Conservation (phyloP, 2,888 invertebrate genomes). For the Clanis bilineata region DNA sequence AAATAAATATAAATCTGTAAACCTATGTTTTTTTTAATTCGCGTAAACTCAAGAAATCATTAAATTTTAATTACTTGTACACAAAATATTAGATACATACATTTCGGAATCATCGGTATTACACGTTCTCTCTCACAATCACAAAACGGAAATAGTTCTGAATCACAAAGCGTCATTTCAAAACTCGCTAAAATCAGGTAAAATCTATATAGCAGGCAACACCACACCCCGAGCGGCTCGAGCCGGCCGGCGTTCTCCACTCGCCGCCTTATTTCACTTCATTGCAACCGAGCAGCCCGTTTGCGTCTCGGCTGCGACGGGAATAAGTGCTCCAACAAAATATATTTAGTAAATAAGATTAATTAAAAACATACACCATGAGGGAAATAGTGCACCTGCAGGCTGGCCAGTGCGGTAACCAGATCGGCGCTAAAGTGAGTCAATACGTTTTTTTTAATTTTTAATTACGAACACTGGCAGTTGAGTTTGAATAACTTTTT, state of each 20-base stretch:
- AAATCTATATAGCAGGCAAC: slow-evolving; percentile 29
- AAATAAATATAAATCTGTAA: too few relatives aligned
- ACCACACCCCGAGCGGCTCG: slow-evolving; percentile 67
- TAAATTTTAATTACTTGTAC: too few relatives aligned
- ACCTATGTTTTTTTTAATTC: too few relatives aligned
- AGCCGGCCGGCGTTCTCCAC: slow-evolving; percentile 42
- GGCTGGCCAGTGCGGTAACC: slow-evolving; percentile 93
- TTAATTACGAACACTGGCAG: slow-evolving; percentile 22
- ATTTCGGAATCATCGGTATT: too few relatives aligned
- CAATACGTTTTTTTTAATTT: slow-evolving; percentile 31
- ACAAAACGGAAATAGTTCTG: too few relatives aligned
- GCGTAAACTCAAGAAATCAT: too few relatives aligned
- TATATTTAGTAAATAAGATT: slow-evolving; percentile 42
- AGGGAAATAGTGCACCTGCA: slow-evolving; percentile 93
- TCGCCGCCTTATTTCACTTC: slow-evolving; percentile 54
- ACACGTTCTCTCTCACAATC: too few relatives aligned
- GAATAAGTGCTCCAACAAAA: slow-evolving; percentile 33
- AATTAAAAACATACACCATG: slow-evolving; percentile 67
- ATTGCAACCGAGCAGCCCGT: slow-evolving; percentile 56
- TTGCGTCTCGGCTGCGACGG: slow-evolving; percentile 49
- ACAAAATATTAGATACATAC: too few relatives aligned
- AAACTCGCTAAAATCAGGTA: slow-evolving; percentile 37
- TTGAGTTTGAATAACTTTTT: slow-evolving; percentile 13
- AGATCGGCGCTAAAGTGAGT: slow-evolving; percentile 86
- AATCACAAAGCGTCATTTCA: not conserved